Conservation (phyloP, 2,113 vertebrate species). For the Halcyon malimbica region DNA sequence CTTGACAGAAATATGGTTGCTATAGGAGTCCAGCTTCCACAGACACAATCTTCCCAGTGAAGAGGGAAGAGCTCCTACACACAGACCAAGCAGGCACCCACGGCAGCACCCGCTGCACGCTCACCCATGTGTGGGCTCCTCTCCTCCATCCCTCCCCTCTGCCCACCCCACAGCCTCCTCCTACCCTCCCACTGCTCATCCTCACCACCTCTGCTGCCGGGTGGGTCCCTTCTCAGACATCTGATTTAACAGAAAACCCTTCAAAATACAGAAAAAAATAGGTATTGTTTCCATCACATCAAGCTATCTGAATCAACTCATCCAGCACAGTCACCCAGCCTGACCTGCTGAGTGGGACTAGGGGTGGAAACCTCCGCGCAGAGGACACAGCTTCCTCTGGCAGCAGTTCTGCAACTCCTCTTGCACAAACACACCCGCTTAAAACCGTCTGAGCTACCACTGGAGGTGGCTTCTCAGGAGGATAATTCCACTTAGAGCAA, state of each 20-base stretch:
- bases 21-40: slow-evolving; percentile 17
- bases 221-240: neutral
- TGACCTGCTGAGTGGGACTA: accelerated
- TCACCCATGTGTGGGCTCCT: neutral
- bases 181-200: neutral
- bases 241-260: neutral
- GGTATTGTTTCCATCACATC: accelerated
- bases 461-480: neutral
- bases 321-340: neutral
- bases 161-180: neutral
- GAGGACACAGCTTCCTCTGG: neutral
- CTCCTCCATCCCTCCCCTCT: neutral
- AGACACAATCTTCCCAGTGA: neutral
- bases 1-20: slow-evolving; percentile 20
- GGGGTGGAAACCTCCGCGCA: neutral
- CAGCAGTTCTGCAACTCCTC: neutral
- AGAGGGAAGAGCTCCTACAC: neutral
- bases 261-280: accelerated
- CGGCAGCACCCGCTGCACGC: accelerated
- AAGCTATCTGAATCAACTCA: accelerated
- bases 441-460: neutral
- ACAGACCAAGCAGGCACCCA: accelerated
- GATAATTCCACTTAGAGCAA: neutral
- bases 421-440: neutral
- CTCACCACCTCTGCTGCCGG: neutral